A percentile compares a stretch with the other conserved stretches of the same genome.
These are phyloP conservation scores for Tipula helvola DNA, from an alignment of 2,888 invertebrate genomes.

Conservation along the genomic window DNA sequence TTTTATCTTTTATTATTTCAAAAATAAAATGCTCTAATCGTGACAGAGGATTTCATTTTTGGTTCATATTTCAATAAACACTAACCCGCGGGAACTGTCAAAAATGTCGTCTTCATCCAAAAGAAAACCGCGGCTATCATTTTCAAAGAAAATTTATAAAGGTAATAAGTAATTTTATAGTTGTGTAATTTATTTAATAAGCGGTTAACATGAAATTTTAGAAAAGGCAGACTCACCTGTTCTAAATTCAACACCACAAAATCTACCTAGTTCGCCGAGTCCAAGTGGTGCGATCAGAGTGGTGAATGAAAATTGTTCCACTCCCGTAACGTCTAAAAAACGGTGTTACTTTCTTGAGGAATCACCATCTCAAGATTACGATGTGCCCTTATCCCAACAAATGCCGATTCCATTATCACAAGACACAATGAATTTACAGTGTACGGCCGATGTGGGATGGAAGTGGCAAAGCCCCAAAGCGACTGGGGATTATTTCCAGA, in stretches of 20 bases:
- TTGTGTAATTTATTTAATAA: not conserved
- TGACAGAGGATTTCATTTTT: not conserved
- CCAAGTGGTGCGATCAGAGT: not conserved
- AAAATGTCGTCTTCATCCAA: not conserved
- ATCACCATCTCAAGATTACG: not conserved
- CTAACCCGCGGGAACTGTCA: not conserved
- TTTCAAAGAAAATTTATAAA: not conserved
- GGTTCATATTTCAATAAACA: not conserved
- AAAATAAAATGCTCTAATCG: not conserved
- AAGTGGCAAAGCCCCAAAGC: not conserved
- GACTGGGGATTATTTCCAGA: not conserved
- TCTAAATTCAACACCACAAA: not conserved
- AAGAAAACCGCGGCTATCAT: not conserved
- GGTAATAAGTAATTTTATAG: not conserved
- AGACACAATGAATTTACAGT: not conserved
- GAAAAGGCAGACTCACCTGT: not conserved
- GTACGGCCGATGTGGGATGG: not conserved
- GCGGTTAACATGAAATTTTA: not conserved
- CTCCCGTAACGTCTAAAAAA: not conserved
- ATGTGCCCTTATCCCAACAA: not conserved
- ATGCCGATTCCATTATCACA: not conserved
- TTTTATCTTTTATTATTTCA: not conserved
- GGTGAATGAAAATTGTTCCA: not conserved
- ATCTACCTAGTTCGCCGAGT: not conserved
- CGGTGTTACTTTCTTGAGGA: not conserved